Percentiles rank a stretch among this genome's conserved stretches.
phyloP scores from a whole-genome alignment of 2,113 vertebrate species.

The Poecilia latipinna region DNA sequence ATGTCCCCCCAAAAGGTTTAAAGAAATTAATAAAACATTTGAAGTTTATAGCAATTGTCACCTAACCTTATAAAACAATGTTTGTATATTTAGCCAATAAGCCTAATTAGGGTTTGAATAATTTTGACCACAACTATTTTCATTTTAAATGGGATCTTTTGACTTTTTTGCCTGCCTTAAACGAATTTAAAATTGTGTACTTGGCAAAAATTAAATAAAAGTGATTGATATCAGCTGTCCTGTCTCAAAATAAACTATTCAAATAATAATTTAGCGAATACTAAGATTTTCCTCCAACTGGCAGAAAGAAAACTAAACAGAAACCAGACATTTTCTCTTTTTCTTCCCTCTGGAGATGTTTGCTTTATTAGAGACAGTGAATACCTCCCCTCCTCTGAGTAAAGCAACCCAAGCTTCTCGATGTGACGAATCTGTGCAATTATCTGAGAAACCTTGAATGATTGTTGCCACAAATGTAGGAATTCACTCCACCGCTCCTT shows the following conservation, averaged over 20 bases:
- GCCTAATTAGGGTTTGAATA: too few species aligned
- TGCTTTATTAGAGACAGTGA: conserved; percentile 10
- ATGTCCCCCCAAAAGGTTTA: background rate
- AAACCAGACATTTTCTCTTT: background rate
- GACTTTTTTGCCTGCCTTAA: too few species aligned
- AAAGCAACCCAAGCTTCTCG: conserved; percentile 37
- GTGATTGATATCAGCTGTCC: background rate
- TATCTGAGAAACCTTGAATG: conserved; percentile 48
- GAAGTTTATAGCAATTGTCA: background rate
- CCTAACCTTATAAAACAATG: background rate
- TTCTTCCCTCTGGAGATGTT: conserved; percentile 9
- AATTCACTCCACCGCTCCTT: background rate
- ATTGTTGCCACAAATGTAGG: conserved; percentile 31
- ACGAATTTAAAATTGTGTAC: too few species aligned
- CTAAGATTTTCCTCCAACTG: background rate
- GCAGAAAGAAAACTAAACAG: background rate
- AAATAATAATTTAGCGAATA: background rate
- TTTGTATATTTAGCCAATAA: background rate
- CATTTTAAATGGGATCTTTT: too few species aligned
- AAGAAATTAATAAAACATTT: background rate
- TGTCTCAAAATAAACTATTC: background rate
- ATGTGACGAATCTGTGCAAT: conserved; percentile 48
- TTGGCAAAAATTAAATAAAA: background rate
- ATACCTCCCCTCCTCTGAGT: background rate
- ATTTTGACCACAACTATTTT: too few species aligned